These are phyloP conservation scores for Apteryx owenii DNA, from an alignment of 2,113 vertebrate genomes.

Conservation along the genomic window DNA sequence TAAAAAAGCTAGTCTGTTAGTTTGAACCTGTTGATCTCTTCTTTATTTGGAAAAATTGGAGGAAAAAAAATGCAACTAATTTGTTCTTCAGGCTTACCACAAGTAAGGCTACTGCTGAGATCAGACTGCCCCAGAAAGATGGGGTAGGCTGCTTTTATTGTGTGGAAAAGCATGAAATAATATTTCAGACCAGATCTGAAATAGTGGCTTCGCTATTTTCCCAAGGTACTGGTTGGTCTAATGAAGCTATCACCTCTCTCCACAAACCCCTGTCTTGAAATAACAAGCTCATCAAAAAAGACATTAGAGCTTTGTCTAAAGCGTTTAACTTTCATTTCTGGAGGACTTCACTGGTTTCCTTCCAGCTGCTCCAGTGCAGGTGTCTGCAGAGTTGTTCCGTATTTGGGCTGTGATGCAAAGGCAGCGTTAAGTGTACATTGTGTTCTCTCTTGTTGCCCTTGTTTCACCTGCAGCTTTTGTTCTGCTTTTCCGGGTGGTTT, in stretches of 20 bases:
- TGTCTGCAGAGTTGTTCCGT: not conserved
- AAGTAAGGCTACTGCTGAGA: not conserved
- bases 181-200: not conserved
- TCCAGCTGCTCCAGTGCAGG: not conserved
- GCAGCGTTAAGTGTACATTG: accelerated
- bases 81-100: not conserved
- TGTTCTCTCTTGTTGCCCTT: not conserved
- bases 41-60: not conserved
- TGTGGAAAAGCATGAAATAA: not conserved
- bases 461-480: not conserved
- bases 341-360: not conserved
- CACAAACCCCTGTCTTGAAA: not conserved
- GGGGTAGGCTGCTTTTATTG: not conserved
- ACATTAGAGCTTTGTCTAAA: not conserved
- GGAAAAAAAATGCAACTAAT: not conserved
- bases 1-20: not conserved
- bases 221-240: not conserved
- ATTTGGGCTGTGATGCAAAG: not conserved
- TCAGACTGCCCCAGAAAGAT: not conserved
- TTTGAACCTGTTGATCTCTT: not conserved
- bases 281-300: not conserved
- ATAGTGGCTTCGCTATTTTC: not conserved
- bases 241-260: not conserved
- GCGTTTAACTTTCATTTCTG: not conserved
- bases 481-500: not conserved